These are phyloP conservation scores for Rotaria macrura DNA, from an alignment of 2,888 invertebrate genomes.

Conservation along the genomic window DNA sequence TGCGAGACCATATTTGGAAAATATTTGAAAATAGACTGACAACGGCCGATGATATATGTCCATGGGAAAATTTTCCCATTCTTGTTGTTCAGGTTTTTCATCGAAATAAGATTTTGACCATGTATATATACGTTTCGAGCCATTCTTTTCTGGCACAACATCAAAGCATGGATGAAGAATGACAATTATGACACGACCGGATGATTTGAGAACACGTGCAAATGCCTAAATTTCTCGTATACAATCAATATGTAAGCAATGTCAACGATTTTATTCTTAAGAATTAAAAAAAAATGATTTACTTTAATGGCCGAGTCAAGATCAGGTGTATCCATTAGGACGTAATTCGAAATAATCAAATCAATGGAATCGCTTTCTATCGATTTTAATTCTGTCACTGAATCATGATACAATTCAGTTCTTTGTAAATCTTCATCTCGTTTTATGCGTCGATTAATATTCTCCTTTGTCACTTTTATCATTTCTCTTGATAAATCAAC, in stretches of 20 bases:
- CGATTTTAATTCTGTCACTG: background rate
- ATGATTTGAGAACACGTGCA: background rate
- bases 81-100: background rate
- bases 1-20: background rate
- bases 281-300: background rate
- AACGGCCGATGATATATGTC: background rate
- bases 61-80: background rate
- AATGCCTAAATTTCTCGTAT: background rate
- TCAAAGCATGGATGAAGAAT: slow-evolving; percentile 17
- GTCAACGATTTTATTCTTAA: too few relatives aligned
- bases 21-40: background rate
- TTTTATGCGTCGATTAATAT: background rate
- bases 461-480: background rate
- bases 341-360: background rate
- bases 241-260: too few relatives aligned
- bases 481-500: background rate
- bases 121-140: background rate
- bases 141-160: background rate
- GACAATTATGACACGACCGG: background rate
- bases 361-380: background rate
- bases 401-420: background rate
- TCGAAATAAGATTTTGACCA: background rate
- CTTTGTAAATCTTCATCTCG: background rate
- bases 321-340: slow-evolving; percentile 12
- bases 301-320: background rate